Evolutionary conservation across 2,888 invertebrate genomes (phyloP).

Genomic region (Diadegma fenestrale): DNA sequence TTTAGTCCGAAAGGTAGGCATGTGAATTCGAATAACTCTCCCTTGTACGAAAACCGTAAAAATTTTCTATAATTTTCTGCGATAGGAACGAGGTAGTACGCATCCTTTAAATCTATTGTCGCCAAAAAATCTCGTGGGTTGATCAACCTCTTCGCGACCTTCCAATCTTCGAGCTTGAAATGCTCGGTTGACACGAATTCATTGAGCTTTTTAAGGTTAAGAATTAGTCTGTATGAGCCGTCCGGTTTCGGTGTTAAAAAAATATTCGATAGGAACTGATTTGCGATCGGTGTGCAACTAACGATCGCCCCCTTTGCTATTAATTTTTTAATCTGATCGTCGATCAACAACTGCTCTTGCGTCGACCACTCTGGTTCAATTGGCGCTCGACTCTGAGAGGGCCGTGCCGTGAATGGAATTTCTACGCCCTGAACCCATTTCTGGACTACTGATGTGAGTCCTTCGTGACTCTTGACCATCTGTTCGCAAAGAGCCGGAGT

Average conservation of each 20-base stretch:
- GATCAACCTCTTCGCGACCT: conserved; percentile 67
- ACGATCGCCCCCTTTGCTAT: conserved; percentile 43
- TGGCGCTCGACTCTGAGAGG: not conserved
- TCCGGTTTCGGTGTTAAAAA: conserved; percentile 3
- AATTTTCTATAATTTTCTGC: conserved; percentile 26
- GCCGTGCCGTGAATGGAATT: not conserved
- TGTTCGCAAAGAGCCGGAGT: conserved; percentile 1
- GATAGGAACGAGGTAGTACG: conserved; percentile 14
- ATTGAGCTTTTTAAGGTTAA: conserved; percentile 71
- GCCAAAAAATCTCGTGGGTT: conserved; percentile 18
- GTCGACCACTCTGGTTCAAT: not conserved
- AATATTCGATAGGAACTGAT: conserved; percentile 19
- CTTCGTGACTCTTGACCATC: not conserved
- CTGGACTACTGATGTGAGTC: not conserved
- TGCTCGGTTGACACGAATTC: conserved; percentile 66
- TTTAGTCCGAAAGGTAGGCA: conserved; percentile 23
- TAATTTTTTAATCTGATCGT: conserved; percentile 24
- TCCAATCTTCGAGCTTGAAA: conserved; percentile 72
- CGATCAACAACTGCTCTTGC: not conserved
- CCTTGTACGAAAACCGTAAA: conserved; percentile 20
- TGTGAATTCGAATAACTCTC: conserved; percentile 10
- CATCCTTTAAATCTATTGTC: conserved; percentile 17
- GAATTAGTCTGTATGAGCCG: conserved; percentile 60
- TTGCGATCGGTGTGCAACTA: conserved; percentile 2
- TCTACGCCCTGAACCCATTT: conserved; percentile 1